Conservation (phyloP, 2,113 vertebrate species). For the Callopanchax toddi region DNA sequence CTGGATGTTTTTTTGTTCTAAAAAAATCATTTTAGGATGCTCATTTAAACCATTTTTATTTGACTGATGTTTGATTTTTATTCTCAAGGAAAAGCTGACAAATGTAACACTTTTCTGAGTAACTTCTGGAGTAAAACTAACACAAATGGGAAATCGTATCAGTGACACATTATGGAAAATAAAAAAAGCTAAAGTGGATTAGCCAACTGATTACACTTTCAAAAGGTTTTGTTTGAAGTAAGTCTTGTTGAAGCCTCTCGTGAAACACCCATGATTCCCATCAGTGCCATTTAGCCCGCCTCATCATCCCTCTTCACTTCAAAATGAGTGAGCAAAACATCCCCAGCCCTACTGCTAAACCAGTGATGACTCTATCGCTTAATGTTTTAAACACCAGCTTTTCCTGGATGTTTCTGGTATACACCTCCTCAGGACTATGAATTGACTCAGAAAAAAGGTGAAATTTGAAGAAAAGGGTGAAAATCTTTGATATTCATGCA, state of each 20-base stretch:
- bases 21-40: too few species aligned
- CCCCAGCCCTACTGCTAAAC: slow-evolving; percentile 8
- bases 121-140: background rate
- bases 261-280: slow-evolving; percentile 17
- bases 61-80: background rate
- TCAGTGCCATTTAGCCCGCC: slow-evolving; percentile 20
- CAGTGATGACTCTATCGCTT: slow-evolving; percentile 15
- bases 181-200: slow-evolving; percentile 3
- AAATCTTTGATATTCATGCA: too few species aligned
- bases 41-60: too few species aligned
- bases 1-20: too few species aligned
- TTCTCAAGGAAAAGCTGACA: slow-evolving; percentile 1
- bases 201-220: background rate
- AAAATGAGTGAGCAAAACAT: background rate
- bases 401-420: slow-evolving; percentile 41
- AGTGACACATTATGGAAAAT: background rate
- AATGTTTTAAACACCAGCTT: slow-evolving; percentile 29
- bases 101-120: background rate
- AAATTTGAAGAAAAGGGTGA: background rate
- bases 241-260: slow-evolving; percentile 1
- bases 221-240: background rate
- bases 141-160: background rate
- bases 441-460: background rate
- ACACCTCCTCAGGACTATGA: slow-evolving; percentile 4
- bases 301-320: background rate